Base-by-base conservation (phyloP, 2,888 invertebrate species). In the Yponomeuta evonymella region DNA sequence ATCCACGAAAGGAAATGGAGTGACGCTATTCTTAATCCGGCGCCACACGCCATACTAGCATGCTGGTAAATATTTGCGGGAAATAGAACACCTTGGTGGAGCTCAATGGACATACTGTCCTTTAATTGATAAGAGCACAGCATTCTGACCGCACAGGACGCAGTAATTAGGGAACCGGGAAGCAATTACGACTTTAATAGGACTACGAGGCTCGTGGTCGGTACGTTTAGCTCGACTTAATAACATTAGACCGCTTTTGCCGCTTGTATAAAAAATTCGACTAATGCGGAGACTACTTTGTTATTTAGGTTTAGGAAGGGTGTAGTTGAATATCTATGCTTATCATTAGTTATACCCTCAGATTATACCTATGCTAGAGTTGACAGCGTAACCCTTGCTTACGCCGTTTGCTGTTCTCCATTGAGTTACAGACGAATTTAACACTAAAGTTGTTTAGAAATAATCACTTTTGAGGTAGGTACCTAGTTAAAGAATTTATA, bases 161-260 rank as follows among this genome's bases (percentile, higher is more conserved):
- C 76, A 79, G 83, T 83, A 85, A 87, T 85, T 85, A 86, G 82
- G 81, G 79, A 78, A 80, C 79, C 78, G 76, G 75, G 79, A 73
- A 83, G 81, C 83, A 84, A 83, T 87, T 84, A 86, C 75, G 79
- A 82, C 78, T 84, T 81, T 83, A 84, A 84, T 84, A 82, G 82
- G 79, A 81, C 79, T 74, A 74, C 77, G 75, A 75, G 78, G 79
- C 77, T 75, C 75, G 76, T 75, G 77, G 77, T 73, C 74, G 74
- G 72, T 74, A 75, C 73, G 74, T 76, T 78, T 76, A 43, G 74
- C 76, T 77, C 75, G 75, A 74, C 75, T 74, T 79, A 71, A 72
- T 70, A 70, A 66, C 62, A 23, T 76, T 75, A 74, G 70, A 70
- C 74, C 73, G 72, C 75, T 75, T 75, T 74, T 72, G 70, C 67